Base-by-base conservation (phyloP, 2,888 invertebrate genomes). In the Dryobota labecula region DNA sequence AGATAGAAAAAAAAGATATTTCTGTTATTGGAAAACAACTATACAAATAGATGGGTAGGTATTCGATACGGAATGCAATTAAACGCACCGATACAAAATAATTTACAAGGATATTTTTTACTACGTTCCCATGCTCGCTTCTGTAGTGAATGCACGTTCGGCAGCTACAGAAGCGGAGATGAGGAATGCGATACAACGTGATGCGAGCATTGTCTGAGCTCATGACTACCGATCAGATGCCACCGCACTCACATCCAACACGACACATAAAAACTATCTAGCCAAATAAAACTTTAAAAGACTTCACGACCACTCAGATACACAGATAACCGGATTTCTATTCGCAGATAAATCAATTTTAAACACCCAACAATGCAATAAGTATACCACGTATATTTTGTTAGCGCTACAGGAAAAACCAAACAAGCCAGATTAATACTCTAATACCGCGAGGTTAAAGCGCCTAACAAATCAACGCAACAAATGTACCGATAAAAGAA, bases 381-480 rank as follows among this genome's bases (percentile, higher is more conserved):
- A n/a, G n/a, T n/a, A 83, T 65, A 20, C 60, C 45, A 58, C 64
- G 71, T 83, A 61, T 84, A 67, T 79, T 83, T 79, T 76, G 72
- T 68, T 76, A 81, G 45, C 57, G 74, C 64, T 74, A 84, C 83
- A 79, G 74, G 80, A 86, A 86, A 87, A 86, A 88, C 82, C 81
- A 85, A 79, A 84, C 84, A 83, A 73, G 69, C 77, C 68, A 87
- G 89, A 92, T 88, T 89, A 90, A 92, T 92, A 89, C 85, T 87
- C 86, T 85, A 89, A 92, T 91, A 90, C 87, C 76, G 82, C 70
- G 90, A 92, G 90, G 93, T 93, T 93, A 93, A 93, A 92, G 92
- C 92, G 92, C 91, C 92, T 75, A 90, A 95, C 95, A 95, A 95
- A 95, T 95, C 94, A 94, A 92, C 91, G 92, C 92, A 93, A 95